Percentiles rank a stretch among this genome's conserved stretches.
phyloP scores from a whole-genome alignment of 2,113 vertebrate genomes.

The Apaloderma vittatum region DNA sequence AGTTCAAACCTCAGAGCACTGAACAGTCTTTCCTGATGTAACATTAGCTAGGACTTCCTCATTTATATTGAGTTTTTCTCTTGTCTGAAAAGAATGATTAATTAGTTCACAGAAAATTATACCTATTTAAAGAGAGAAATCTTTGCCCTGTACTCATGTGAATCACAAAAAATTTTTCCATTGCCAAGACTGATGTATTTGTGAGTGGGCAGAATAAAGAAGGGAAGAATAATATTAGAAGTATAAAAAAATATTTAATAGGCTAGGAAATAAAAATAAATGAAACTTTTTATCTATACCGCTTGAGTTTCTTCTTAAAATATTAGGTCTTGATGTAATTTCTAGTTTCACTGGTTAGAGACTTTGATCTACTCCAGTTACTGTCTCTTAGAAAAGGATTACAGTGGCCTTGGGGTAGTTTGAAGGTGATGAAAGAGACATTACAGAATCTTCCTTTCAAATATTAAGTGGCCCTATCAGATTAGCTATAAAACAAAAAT shows the following conservation, averaged over 20 bases:
- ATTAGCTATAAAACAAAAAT: not conserved
- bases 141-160: fast-evolving
- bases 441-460: not conserved
- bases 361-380: not conserved
- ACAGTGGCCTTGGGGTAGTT: not conserved
- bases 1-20: not conserved
- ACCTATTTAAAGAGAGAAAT: not conserved
- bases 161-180: not conserved
- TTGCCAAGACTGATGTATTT: not conserved
- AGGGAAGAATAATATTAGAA: not conserved
- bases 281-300: not conserved
- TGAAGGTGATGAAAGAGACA: not conserved
- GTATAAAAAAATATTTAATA: not conserved
- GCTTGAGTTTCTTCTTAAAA: not conserved
- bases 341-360: not conserved
- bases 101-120: not conserved
- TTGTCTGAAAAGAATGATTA: not conserved
- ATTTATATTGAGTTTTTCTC: not conserved
- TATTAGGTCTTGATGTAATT: not conserved
- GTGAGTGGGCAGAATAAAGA: not conserved
- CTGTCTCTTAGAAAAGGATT: not conserved
- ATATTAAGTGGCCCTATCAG: not conserved
- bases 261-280: not conserved
- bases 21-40: not conserved
- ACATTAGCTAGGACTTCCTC: not conserved